Conservation (phyloP, 2,797 vertebrate genomes). For the Sebastes vulpes region DNA sequence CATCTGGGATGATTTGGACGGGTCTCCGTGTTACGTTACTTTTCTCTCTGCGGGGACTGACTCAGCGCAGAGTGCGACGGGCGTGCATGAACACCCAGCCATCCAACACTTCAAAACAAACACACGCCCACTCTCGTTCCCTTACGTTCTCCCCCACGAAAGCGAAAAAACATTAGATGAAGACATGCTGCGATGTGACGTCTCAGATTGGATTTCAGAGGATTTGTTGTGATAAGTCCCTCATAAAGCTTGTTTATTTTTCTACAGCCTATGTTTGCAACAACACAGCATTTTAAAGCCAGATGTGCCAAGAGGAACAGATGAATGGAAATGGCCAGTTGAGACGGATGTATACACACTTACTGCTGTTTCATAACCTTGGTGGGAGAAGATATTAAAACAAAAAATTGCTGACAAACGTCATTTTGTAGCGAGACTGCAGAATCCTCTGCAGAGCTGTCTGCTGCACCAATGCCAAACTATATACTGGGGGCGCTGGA, state of each 20-base stretch:
- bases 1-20: slow-evolving; percentile 40
- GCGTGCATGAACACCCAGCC: background rate
- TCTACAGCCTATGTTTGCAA: slow-evolving; percentile 33
- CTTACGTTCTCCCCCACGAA: background rate
- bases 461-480: background rate
- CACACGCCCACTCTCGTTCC: background rate
- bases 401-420: slow-evolving; percentile 15
- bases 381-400: slow-evolving; percentile 37
- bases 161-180: slow-evolving; percentile 42
- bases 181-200: slow-evolving; percentile 43
- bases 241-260: slow-evolving; percentile 68
- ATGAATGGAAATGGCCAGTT: slow-evolving; percentile 29
- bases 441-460: background rate
- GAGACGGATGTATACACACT: background rate
- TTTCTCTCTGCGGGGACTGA: background rate
- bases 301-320: slow-evolving; percentile 49
- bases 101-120: background rate
- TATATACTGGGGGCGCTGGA: background rate
- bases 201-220: slow-evolving; percentile 69
- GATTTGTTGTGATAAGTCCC: slow-evolving; percentile 76
- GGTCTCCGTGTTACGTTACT: slow-evolving; percentile 17
- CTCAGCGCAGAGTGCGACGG: background rate
- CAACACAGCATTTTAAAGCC: slow-evolving; percentile 56
- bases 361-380: slow-evolving; percentile 32
- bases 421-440: background rate